Base-by-base conservation (phyloP, 2,797 vertebrate genomes). In the Lutjanus argentimaculatus region DNA sequence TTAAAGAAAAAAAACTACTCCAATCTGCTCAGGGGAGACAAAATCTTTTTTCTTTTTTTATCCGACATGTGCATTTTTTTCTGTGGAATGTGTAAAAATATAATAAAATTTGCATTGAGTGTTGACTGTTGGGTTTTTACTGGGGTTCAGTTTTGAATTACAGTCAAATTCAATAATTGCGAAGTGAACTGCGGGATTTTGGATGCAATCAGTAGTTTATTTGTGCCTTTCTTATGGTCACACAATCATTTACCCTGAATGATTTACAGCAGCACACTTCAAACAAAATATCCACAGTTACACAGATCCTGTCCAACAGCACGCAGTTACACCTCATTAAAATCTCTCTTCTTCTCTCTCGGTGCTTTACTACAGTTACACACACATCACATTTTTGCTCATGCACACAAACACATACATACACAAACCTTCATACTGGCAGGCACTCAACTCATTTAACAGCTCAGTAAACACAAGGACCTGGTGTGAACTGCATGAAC, bases 171-270 rank as follows among this genome's bases (percentile, higher is more conserved):
- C 52, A 72, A 43, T 59, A 16, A 25, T 30, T 6, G 6, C 25
- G 25, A 25, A 25, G 3, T 25, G 25, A 25, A 25, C 25, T 25
- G 25, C 3, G 19, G 10, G 10, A 19, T 0, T 68, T 65, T 67
- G 57, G 86, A 88, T 90, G 82, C 85, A 86, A 81, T 77, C 13
- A 16, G 48, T 45, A 15, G 48, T 90, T 91, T 84, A 91, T 91
- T 88, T 63, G 84, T 89, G 84, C 11, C 73, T 61, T 80, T 76
- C 40, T 67, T 48, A 8, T 3, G 17, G 66, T 72, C 79, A 75
- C 79, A 72, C 51, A 42, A 76, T 85, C 62, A 70, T 12, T 51
- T 40, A 84, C 64, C 59, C 73, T 63, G 53, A 77, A 43, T 12
- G 65, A 82, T 30, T 84, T 64, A 73, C 51, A 72, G 72, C 75